A percentile compares a stretch with the other conserved stretches of the same genome.
These are phyloP conservation scores for Charanyca ferruginea DNA, from an alignment of 2,888 invertebrate genomes.

Conservation along the genomic window DNA sequence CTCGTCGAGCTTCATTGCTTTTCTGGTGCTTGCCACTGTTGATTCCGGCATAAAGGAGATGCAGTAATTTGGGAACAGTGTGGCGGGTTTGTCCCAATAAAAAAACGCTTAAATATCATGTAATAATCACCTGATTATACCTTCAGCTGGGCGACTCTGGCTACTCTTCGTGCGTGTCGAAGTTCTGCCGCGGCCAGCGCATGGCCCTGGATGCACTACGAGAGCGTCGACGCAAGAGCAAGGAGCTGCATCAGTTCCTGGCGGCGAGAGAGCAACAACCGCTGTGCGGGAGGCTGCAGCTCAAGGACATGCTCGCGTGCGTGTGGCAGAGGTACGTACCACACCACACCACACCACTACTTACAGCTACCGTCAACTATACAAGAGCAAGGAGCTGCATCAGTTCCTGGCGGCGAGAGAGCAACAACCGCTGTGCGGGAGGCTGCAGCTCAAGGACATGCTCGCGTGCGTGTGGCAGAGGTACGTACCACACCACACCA, in stretches of 20 bases:
- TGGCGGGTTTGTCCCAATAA: too few species aligned
- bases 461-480: constrained; percentile 89
- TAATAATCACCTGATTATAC: not conserved
- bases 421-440: constrained; percentile 95
- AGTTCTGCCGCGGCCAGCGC: constrained; percentile 97
- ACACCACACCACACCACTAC: too few species aligned
- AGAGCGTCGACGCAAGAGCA: constrained; percentile 94
- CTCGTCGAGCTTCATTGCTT: too few species aligned
- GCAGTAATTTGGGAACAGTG: too few species aligned
- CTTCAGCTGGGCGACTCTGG: constrained; percentile 93
- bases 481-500: too few species aligned
- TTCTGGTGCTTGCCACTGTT: too few species aligned
- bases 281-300: constrained; percentile 95
- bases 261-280: constrained; percentile 95
- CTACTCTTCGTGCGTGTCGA: constrained; percentile 94
- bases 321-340: constrained; percentile 87
- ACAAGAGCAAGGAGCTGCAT: constrained; percentile 95
- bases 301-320: constrained; percentile 94
- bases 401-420: constrained; percentile 95
- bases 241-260: constrained; percentile 95
- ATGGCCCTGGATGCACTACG: constrained; percentile 95
- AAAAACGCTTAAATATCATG: too few species aligned
- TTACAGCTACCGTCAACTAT: too few species aligned
- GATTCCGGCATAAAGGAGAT: too few species aligned
- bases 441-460: constrained; percentile 96